phyloP scores from a whole-genome alignment of 2,113 vertebrate genomes.

The Semnornis frantzii region DNA sequence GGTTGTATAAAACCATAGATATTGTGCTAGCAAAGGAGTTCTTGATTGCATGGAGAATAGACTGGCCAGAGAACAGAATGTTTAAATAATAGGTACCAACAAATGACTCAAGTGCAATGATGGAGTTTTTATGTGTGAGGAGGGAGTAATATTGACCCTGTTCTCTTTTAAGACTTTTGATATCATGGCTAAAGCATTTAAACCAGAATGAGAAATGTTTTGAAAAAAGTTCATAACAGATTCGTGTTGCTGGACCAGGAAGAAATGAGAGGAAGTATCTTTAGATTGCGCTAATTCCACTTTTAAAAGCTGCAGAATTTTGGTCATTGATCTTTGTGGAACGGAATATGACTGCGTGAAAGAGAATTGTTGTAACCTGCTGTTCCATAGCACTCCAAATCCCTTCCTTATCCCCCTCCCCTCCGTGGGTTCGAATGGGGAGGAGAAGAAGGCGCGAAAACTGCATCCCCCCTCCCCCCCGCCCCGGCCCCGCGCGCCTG shows the following conservation, averaged over 20 bases:
- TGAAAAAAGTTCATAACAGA: neutral
- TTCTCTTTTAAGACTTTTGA: slow-evolving; percentile 10
- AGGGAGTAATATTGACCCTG: neutral
- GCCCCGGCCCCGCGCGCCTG: too few relatives aligned
- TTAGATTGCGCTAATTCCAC: slow-evolving; percentile 15
- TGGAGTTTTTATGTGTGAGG: neutral
- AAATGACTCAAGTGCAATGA: neutral
- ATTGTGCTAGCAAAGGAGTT: slow-evolving; percentile 34
- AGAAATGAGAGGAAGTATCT: neutral
- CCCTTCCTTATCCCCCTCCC: too few relatives aligned
- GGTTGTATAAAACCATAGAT: slow-evolving; percentile 30
- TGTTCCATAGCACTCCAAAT: too few relatives aligned
- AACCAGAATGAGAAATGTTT: slow-evolving; percentile 5
- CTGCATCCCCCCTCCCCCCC: too few relatives aligned
- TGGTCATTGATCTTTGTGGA: neutral
- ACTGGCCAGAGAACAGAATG: slow-evolving; percentile 14
- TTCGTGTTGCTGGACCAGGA: neutral
- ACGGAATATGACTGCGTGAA: neutral
- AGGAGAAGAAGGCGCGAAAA: too few relatives aligned
- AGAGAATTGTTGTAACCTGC: neutral
- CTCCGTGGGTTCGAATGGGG: too few relatives aligned
- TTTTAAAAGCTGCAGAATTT: slow-evolving; percentile 9
- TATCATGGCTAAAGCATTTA: slow-evolving; percentile 25
- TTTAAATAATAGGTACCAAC: slow-evolving; percentile 25
- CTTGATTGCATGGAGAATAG: slow-evolving; percentile 26